Percentiles rank a stretch among this genome's conserved stretches.
These are phyloP conservation scores for Drosophila subobscura DNA, from an alignment of 1,140 invertebrate genomes.

Conservation along the genomic window DNA sequence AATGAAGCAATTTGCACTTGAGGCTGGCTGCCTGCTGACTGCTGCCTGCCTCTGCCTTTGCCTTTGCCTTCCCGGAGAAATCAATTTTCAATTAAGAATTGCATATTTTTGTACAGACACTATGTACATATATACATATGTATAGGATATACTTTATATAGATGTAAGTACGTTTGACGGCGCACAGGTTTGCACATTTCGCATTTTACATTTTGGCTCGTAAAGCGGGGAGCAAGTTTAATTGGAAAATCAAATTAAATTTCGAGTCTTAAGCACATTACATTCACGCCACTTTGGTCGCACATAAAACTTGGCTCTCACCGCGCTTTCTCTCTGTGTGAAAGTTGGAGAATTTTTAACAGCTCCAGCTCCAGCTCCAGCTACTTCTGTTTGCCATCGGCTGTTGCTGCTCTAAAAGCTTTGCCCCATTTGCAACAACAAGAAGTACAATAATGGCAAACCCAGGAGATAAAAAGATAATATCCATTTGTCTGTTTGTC, in stretches of 20 bases:
- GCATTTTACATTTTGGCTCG: conserved; percentile 29
- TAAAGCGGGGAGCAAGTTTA: conserved; percentile 33
- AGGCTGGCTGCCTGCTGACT: conserved; percentile 8
- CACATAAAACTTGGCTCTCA: conserved; percentile 45
- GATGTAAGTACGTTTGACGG: not conserved
- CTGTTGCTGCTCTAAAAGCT: conserved; percentile 66
- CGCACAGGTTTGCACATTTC: conserved; percentile 40
- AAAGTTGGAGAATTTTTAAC: conserved; percentile 47
- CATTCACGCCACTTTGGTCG: conserved; percentile 51
- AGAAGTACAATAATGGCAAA: conserved; percentile 59
- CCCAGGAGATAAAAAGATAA: conserved; percentile 73
- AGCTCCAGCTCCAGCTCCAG: conserved; percentile 7
- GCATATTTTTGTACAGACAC: conserved; percentile 57
- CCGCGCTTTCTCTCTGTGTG: conserved; percentile 9
- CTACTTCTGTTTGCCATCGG: conserved; percentile 29
- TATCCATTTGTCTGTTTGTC: conserved; percentile 74
- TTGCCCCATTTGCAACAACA: conserved; percentile 67
- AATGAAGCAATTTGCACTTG: conserved; percentile 72
- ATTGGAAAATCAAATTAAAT: conserved; percentile 68
- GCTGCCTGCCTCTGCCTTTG: too few relatives aligned
- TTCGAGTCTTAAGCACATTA: conserved; percentile 62
- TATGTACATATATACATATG: not conserved
- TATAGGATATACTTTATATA: not conserved
- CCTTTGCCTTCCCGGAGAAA: conserved; percentile 34
- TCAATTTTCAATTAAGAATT: conserved; percentile 70